A percentile compares a stretch with the other conserved stretches of the same genome.
Conservation (phyloP, 2,888 invertebrate genomes). For the Amblyjoppa proteus region DNA sequence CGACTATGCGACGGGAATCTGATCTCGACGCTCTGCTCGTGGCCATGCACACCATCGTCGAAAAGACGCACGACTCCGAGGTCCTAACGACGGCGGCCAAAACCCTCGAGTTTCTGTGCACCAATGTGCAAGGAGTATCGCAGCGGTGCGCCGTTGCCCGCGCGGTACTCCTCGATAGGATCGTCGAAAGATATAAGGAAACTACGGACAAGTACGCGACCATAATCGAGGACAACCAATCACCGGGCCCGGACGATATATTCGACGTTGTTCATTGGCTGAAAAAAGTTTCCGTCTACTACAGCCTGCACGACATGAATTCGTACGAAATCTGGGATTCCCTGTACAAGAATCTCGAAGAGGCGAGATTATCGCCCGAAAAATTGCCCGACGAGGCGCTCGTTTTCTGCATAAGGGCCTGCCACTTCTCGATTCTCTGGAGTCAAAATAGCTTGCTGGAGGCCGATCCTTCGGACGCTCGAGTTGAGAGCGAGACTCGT, state of each 20-base stretch:
- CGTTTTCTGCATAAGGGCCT: conserved; percentile 92
- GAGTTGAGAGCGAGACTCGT: conserved; percentile 87
- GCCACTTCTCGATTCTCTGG: conserved; percentile 95
- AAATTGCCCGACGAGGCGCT: conserved; percentile 86
- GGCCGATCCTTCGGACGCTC: conserved; percentile 86
- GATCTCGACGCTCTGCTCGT: conserved; percentile 94
- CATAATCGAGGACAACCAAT: conserved; percentile 91
- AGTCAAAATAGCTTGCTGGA: conserved; percentile 93
- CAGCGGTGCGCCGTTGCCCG: conserved; percentile 95
- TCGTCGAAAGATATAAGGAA: conserved; percentile 94
- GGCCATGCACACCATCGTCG: conserved; percentile 95
- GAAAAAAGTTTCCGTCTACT: conserved; percentile 97
- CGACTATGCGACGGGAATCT: conserved; percentile 96
- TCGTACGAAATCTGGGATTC: conserved; percentile 97
- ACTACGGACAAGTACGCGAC: conserved; percentile 94
- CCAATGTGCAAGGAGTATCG: conserved; percentile 89
- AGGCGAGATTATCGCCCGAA: conserved; percentile 84
- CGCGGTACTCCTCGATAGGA: conserved; percentile 95
- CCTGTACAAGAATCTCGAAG: conserved; percentile 90
- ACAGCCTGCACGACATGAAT: conserved; percentile 97
- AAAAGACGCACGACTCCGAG: conserved; percentile 93
- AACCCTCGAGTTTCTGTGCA: conserved; percentile 95
- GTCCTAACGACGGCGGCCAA: conserved; percentile 97
- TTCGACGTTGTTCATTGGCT: conserved; percentile 96
- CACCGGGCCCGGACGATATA: conserved; percentile 97